Evolutionary conservation across 2,888 invertebrate genomes (phyloP), one percentile per base, ranked within the genome.

Genomic region (Neoaliturus tenellus): DNA sequence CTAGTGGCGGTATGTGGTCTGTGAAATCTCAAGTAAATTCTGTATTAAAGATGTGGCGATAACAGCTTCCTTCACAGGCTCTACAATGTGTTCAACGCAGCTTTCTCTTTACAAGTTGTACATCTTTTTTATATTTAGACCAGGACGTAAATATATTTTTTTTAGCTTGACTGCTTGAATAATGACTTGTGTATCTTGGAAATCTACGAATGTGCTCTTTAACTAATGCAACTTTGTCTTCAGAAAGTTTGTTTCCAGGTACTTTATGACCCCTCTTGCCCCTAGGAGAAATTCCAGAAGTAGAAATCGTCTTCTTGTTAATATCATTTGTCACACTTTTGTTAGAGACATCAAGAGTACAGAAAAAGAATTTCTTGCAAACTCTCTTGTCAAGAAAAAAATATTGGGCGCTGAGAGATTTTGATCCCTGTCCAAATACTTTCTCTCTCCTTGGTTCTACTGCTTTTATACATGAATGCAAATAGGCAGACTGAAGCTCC

Each of bases 141-240:
- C 41, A 20, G 67, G 1, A 20, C 25, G 23, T 10, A 67, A 28
- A n/a, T 62, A 62, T 41, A 35, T 81, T n/a, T 41, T 81, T 23
- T 82, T 28, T 75, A 23, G 51, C 58, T 33, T 82, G 82, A 2
- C 6, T 2, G 1, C 82, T 14, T 14, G 82, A 82, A 75, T 82
- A 82, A 41, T 82, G 75, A 23, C 73, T 82, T 20, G 33, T 71
- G 73, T 82, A 48, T 31, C 31, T 71, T 73, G 82, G 82, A 71
- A 82, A 82, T 12, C 17, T 23, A 14, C 2, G 12, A 39, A 81
- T 81, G 39, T 81, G 81, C 69, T 67, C 41, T n/a, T 67, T 67
- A 14, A 67, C 67, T 12, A 81, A 81, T 10, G 67, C 67, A 25
- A 23, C 25, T 48, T 67, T 67, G 3, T 20, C 81, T 28, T 69